Conservation (phyloP, 2,113 vertebrate genomes). For the Seriola rivoliana region DNA sequence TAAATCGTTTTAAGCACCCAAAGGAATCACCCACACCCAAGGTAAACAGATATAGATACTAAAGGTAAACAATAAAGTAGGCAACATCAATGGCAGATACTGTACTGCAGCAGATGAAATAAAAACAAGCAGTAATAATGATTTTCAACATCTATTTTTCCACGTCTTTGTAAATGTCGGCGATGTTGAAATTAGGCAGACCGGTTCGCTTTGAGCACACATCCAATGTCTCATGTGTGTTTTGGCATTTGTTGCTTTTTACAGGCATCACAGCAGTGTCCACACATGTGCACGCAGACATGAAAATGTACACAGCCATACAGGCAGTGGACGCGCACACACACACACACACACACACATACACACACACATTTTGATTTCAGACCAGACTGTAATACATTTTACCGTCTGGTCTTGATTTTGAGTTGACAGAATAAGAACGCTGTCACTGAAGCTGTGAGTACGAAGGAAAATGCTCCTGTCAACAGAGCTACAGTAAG, state of each 20-base stretch:
- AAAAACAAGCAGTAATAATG: slow-evolving; percentile 71
- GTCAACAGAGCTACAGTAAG: slow-evolving; percentile 52
- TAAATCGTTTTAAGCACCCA: slow-evolving; percentile 69
- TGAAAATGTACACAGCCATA: slow-evolving; percentile 21
- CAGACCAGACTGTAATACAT: neutral
- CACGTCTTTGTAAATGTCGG: slow-evolving; percentile 63
- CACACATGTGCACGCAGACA: slow-evolving; percentile 27
- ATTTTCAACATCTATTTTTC: slow-evolving; percentile 76
- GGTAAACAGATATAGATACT: slow-evolving; percentile 81
- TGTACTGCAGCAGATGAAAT: slow-evolving; percentile 55
- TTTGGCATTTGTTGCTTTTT: slow-evolving; percentile 76
- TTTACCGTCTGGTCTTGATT: slow-evolving; percentile 38
- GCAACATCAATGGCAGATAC: slow-evolving; percentile 65
- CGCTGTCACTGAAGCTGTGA: slow-evolving; percentile 44
- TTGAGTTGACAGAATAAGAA: slow-evolving; percentile 50
- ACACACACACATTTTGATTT: slow-evolving; percentile 27
- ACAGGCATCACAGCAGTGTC: slow-evolving; percentile 48
- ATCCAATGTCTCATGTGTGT: slow-evolving; percentile 66
- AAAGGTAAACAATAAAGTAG: slow-evolving; percentile 69
- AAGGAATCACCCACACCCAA: slow-evolving; percentile 74
- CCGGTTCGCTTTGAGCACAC: slow-evolving; percentile 52
- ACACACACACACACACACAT: slow-evolving; percentile 11
- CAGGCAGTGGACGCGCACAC: neutral
- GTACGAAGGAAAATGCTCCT: slow-evolving; percentile 38
- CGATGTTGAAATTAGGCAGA: slow-evolving; percentile 65